Conservation (phyloP, 1,140 invertebrate species). For the Drosophila pseudoobscura region DNA sequence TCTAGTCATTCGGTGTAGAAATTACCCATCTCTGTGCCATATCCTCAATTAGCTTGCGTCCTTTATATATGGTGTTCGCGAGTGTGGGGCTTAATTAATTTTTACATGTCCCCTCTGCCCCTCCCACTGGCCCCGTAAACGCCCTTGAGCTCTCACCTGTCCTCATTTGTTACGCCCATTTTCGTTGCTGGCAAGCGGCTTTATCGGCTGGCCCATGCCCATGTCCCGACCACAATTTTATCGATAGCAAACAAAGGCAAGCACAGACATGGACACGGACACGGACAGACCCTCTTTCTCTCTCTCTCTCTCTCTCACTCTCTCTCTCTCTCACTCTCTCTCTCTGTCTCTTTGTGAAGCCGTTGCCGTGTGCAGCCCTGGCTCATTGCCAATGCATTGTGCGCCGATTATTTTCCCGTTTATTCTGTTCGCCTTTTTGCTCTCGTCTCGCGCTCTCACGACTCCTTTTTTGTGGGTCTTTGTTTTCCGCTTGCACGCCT, state of each 20-base stretch:
- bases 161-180: conserved; percentile 47
- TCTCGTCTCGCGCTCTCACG: conserved; percentile 11
- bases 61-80: neutral
- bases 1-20: conserved; percentile 40
- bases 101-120: conserved; percentile 61
- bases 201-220: conserved; percentile 25
- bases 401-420: conserved; percentile 82
- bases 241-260: conserved; percentile 58
- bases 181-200: conserved; percentile 49
- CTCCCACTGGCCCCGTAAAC: conserved; percentile 24
- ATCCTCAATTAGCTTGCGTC: conserved; percentile 47
- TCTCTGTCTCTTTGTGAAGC: neutral
- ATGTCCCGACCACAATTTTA: conserved; percentile 71
- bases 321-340: neutral
- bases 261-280: conserved; percentile 13
- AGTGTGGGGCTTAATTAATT: conserved; percentile 72
- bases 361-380: conserved; percentile 28
- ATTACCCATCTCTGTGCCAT: neutral
- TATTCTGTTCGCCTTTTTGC: conserved; percentile 72
- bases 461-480: conserved; percentile 11
- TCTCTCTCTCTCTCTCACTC: conserved; percentile 7
- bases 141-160: conserved; percentile 35
- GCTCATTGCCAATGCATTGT: conserved; percentile 81
- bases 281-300: conserved; percentile 22
- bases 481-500: conserved; percentile 13